Conservation (phyloP, 2,888 invertebrate species). For the Notodonta dromedarius region DNA sequence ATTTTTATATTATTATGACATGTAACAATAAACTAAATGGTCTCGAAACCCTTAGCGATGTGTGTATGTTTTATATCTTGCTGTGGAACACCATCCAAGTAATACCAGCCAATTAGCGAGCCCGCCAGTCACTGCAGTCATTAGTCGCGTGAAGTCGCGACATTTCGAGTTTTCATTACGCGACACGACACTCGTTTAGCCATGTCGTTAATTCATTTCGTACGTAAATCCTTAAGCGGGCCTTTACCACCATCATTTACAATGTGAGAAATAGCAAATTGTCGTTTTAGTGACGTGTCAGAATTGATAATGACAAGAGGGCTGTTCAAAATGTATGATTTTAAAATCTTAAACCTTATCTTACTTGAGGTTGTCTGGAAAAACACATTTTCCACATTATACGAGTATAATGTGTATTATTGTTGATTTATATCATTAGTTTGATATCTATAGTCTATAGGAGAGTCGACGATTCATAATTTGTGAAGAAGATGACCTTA, state of each 20-base stretch:
- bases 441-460: no score
- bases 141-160: conserved; percentile 49
- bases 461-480: no score
- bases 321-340: no score
- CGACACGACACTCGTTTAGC: conserved; percentile 42
- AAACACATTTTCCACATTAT: no score
- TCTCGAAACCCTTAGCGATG: no score
- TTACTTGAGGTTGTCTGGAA: no score
- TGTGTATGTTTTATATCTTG: conserved; percentile 10
- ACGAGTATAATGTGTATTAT: no score
- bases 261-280: neutral
- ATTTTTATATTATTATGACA: no score
- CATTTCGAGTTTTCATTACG: conserved; percentile 50
- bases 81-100: conserved; percentile 19
- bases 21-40: no score
- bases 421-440: no score
- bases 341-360: no score
- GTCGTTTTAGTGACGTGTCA: neutral
- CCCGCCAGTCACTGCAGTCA: conserved; percentile 60
- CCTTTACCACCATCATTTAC: neutral
- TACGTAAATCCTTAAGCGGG: conserved; percentile 22
- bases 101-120: conserved; percentile 53
- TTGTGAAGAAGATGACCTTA: no score
- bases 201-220: conserved; percentile 35
- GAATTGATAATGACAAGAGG: neutral